Percentiles rank a stretch among this genome's conserved stretches.
Evolutionary conservation across 2,888 invertebrate species (phyloP).

Genomic region (Drosophila fungiperda): DNA sequence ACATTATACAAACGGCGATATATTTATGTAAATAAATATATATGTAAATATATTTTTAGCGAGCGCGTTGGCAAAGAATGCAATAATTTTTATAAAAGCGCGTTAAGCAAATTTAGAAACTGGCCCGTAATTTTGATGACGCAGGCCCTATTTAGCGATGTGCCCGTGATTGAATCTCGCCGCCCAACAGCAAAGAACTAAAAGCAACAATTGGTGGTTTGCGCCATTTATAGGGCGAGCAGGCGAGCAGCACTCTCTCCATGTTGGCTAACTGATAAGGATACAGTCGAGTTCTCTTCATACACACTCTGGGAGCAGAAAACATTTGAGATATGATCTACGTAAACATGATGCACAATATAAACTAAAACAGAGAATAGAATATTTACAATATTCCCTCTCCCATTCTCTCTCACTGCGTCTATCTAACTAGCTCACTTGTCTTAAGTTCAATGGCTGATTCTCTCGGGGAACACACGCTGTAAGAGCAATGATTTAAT

Average conservation of each 20-base stretch:
- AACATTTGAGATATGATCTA: neutral
- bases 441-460: conserved; percentile 54
- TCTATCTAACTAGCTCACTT: conserved; percentile 17
- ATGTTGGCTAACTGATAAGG: conserved; percentile 65
- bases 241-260: conserved; percentile 22
- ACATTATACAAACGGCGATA: conserved; percentile 58
- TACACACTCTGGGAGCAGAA: conserved; percentile 1
- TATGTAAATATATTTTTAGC: neutral
- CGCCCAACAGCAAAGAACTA: conserved; percentile 71
- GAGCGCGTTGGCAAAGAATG: conserved; percentile 3
- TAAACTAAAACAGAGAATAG: conserved; percentile 4
- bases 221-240: conserved; percentile 66
- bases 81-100: conserved; percentile 2
- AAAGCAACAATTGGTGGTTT: conserved; percentile 61
- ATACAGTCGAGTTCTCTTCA: conserved; percentile 40
- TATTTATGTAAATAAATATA: neutral
- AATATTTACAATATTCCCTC: conserved; percentile 19
- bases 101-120: conserved; percentile 4
- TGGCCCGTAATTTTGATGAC: neutral
- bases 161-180: conserved; percentile 55
- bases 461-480: conserved; percentile 27
- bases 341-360: conserved; percentile 52
- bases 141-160: conserved; percentile 14
- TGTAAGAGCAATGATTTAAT: conserved; percentile 9
- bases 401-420: conserved; percentile 6